Evolutionary conservation across 2,113 vertebrate species (phyloP), one percentile per base, ranked within the genome.

Genomic region (Cochlearius cochlearius): DNA sequence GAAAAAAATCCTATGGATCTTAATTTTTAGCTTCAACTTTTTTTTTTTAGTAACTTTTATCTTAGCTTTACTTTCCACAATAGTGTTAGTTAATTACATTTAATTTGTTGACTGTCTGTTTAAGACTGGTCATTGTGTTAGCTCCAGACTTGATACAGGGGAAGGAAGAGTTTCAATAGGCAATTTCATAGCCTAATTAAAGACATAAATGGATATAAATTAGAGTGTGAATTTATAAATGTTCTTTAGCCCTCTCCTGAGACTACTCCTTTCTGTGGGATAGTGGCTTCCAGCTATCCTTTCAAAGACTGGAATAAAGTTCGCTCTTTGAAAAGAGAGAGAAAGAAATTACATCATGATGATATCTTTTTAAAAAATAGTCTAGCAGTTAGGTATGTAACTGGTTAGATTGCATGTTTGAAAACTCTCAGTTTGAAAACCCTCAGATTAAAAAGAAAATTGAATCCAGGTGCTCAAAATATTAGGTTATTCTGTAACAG

Each of bases 141-240:
- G 11, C 25, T 74, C 19, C n/a, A 80, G 50, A 41, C 14, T 2
- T 62, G 39, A 43, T 73, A 69, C 3, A 64, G 8, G 10, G 26
- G 43, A 88, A 94, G 36, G 82, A 85, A 72, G 49, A 76, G 27
- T 38, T 93, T 88, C 85, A 78, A 8, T 8, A 69, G 22, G 17
- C 15, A 88, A 94, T 94, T 83, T 84, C 21, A 74, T 83, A 62
- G 50, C 9, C 58, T 88, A 94, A 94, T 92, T 90, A 76, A 92
- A 90, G 27, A 41, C 36, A 76, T 68, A 64, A 92, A 66, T 77
- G 30, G 25, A 3, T 62, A 62, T 67, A 74, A 82, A 84, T 91
- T 73, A 58, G 25, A 67, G 15, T 56, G 16, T 16, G 81, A 83
- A 45, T 66, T 43, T 77, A 86, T 73, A 73, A 83, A 50, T 55